Percentiles rank a stretch among this genome's conserved stretches.
These are phyloP conservation scores for Corythaixoides concolor DNA, from an alignment of 2,113 vertebrate species.

Conservation along the genomic window DNA sequence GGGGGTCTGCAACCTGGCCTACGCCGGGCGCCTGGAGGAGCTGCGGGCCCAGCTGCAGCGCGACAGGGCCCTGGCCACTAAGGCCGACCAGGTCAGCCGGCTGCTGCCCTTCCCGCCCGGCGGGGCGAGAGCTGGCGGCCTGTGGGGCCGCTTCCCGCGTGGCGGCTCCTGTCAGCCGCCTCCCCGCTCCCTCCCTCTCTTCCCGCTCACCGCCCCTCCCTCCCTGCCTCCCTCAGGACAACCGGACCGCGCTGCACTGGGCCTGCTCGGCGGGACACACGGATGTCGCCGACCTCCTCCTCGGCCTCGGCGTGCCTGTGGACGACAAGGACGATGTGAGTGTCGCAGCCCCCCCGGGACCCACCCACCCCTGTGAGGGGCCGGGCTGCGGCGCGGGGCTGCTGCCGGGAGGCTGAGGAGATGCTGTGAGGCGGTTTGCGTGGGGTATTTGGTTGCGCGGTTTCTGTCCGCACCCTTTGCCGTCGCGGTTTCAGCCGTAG, in stretches of 20 bases:
- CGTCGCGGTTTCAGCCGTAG: fast-evolving
- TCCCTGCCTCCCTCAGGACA: conserved; percentile 75
- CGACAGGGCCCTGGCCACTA: conserved; percentile 81
- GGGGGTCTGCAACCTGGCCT: conserved; percentile 89
- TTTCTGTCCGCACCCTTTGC: neutral
- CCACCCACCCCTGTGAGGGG: neutral
- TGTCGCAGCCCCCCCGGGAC: neutral
- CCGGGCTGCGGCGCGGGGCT: neutral
- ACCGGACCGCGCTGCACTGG: conserved; percentile 91
- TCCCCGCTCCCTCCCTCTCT: neutral
- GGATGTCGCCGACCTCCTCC: conserved; percentile 85
- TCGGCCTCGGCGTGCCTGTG: conserved; percentile 87
- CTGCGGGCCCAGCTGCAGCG: conserved; percentile 79
- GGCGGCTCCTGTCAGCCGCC: neutral
- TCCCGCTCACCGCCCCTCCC: neutral
- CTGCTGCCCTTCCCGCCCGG: neutral
- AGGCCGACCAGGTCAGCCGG: conserved; percentile 87
- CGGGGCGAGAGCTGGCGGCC: neutral
- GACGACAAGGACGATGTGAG: conserved; percentile 91
- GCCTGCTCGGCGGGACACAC: conserved; percentile 93
- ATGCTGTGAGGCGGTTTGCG: fast-evolving
- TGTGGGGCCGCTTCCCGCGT: neutral
- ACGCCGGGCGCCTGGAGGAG: conserved; percentile 83
- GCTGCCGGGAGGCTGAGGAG: neutral
- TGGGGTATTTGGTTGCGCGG: neutral